Conservation (phyloP, 2,797 vertebrate genomes). For the Meda fulgida region DNA sequence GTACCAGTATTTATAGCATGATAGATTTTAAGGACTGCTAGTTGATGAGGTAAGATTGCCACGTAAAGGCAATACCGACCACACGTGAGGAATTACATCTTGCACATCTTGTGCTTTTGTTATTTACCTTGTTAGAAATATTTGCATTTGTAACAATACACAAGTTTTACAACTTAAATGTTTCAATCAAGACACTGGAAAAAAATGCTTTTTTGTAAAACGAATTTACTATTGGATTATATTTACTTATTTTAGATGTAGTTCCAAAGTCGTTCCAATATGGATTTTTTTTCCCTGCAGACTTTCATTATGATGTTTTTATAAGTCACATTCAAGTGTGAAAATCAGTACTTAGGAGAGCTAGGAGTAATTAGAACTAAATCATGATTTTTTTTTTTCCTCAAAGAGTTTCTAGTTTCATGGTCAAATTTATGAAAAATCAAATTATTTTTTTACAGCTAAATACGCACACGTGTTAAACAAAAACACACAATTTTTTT, state of each 20-base stretch:
- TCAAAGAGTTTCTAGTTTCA: neutral
- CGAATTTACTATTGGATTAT: neutral
- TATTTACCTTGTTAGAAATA: conserved; percentile 21
- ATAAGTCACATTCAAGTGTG: neutral
- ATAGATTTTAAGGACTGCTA: conserved; percentile 38
- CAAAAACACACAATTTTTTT: neutral
- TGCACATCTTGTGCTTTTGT: conserved; percentile 44
- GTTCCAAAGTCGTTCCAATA: neutral
- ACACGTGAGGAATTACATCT: conserved; percentile 12
- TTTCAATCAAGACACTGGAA: neutral
- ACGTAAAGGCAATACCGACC: conserved; percentile 39
- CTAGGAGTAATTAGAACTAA: too few species aligned
- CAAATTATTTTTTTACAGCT: neutral
- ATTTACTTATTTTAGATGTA: neutral
- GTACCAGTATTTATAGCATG: conserved; percentile 39
- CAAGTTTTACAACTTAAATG: conserved; percentile 11
- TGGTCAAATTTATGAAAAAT: neutral
- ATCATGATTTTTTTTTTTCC: neutral
- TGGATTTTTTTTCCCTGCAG: neutral
- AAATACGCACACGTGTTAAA: neutral
- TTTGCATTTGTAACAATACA: conserved; percentile 21
- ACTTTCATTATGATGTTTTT: neutral
- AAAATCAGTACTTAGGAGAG: neutral
- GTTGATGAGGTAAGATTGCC: conserved; percentile 59
- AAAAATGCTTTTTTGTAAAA: neutral